phyloP scores from a whole-genome alignment of 2,797 vertebrate species.

The Acanthurus lineatus region DNA sequence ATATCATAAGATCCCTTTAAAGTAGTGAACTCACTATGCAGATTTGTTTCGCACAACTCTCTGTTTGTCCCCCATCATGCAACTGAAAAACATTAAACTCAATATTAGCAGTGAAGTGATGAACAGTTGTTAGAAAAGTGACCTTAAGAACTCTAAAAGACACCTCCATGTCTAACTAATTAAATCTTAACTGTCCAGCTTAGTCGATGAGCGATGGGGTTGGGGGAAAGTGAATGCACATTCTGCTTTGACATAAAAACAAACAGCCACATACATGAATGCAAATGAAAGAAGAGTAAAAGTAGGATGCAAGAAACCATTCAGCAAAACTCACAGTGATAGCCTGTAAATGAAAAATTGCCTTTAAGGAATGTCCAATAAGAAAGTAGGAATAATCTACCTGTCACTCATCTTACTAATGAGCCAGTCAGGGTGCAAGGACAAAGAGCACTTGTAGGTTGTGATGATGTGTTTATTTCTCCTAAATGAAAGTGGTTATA shows the following conservation, averaged over 20 bases:
- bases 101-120: constrained; percentile 67
- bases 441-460: constrained; percentile 66
- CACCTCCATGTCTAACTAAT: constrained; percentile 69
- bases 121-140: constrained; percentile 75
- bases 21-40: constrained; percentile 8
- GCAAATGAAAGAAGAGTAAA: constrained; percentile 70
- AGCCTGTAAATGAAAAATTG: constrained; percentile 72
- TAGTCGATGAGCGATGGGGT: constrained; percentile 30
- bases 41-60: constrained; percentile 15
- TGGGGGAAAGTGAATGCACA: constrained; percentile 42
- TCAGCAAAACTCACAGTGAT: constrained; percentile 76
- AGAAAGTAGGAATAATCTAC: constrained; percentile 76
- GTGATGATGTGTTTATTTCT: constrained; percentile 55
- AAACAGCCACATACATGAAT: constrained; percentile 71
- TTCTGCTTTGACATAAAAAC: constrained; percentile 80
- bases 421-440: constrained; percentile 79
- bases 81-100: constrained; percentile 68
- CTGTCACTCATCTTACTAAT: constrained; percentile 79
- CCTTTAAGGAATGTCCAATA: constrained; percentile 70
- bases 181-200: constrained; percentile 73
- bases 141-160: constrained; percentile 77
- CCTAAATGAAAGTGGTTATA: constrained; percentile 75
- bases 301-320: constrained; percentile 64
- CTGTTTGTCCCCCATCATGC: constrained; percentile 63
- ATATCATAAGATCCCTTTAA: constrained; percentile 28